phyloP scores from a whole-genome alignment of 2,797 vertebrate genomes.

The Hafferia zeledoni region DNA sequence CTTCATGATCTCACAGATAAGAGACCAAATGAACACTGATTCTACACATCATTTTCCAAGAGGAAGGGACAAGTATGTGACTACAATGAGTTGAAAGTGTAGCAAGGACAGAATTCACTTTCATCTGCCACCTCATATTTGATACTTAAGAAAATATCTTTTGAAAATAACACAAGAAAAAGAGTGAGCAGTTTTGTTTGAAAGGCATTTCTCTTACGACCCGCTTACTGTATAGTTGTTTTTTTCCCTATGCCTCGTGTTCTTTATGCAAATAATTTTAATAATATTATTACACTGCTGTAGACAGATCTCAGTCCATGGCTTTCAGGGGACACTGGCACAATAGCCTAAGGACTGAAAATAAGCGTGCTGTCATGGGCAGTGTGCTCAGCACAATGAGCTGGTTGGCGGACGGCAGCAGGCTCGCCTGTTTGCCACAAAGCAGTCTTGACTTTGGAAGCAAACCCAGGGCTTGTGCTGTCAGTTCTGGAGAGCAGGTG shows the following conservation, averaged over 20 bases:
- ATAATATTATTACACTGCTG: conserved; percentile 53
- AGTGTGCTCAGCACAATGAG: conserved; percentile 42
- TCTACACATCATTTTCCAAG: not conserved
- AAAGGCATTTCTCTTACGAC: not conserved
- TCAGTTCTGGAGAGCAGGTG: conserved; percentile 38
- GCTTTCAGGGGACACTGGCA: conserved; percentile 40
- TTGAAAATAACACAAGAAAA: not conserved
- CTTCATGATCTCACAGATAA: conserved; percentile 52
- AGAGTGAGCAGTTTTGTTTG: not conserved
- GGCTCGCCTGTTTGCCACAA: conserved; percentile 3
- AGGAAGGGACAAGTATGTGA: not conserved
- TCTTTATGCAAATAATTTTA: conserved; percentile 48
- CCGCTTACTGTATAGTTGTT: not conserved
- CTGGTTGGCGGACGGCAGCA: conserved; percentile 30
- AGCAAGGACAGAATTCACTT: not conserved
- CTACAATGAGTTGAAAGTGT: not conserved
- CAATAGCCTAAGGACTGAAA: conserved; percentile 60
- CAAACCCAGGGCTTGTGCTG: conserved; percentile 44
- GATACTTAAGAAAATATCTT: not conserved
- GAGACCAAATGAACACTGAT: not conserved
- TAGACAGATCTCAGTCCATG: not conserved
- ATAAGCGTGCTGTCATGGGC: conserved; percentile 39
- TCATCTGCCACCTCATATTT: not conserved
- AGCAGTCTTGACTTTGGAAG: conserved; percentile 25
- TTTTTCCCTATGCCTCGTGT: not conserved